phyloP scores from a whole-genome alignment of 2,888 invertebrate genomes.

The Xylota segnis region DNA sequence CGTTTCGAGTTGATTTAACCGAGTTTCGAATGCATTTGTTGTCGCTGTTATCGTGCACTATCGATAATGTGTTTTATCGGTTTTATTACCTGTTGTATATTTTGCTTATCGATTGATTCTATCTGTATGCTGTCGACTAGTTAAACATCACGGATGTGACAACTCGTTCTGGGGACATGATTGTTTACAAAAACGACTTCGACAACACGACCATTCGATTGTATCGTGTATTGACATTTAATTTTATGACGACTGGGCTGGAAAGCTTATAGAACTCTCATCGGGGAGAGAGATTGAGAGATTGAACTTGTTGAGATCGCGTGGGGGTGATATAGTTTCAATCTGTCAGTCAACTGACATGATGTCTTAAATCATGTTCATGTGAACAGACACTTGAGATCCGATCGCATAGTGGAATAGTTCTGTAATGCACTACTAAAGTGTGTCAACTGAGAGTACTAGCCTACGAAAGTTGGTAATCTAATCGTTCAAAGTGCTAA shows the following conservation, averaged over 20 bases:
- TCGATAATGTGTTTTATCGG: conserved; percentile 73
- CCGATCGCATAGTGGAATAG: conserved; percentile 4
- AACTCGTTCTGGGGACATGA: conserved; percentile 44
- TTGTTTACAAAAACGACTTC: conserved; percentile 55
- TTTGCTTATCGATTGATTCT: conserved; percentile 66
- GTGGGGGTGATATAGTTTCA: conserved; percentile 49
- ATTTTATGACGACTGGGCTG: conserved; percentile 56
- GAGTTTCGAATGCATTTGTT: conserved; percentile 19
- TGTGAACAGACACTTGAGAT: conserved; percentile 54
- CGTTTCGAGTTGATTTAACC: conserved; percentile 48
- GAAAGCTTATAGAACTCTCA: conserved; percentile 21
- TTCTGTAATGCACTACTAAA: conserved; percentile 19
- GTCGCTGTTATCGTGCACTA: conserved; percentile 48
- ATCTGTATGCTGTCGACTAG: conserved; percentile 64
- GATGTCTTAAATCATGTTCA: conserved; percentile 62
- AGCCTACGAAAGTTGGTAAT: not conserved
- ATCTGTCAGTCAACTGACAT: conserved; percentile 66
- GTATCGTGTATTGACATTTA: conserved; percentile 64
- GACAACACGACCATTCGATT: conserved; percentile 45
- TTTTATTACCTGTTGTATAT: conserved; percentile 60
- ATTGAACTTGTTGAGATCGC: conserved; percentile 53
- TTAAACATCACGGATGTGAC: conserved; percentile 66
- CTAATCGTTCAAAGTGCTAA: conserved; percentile 13
- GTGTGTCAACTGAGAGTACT: conserved; percentile 24
- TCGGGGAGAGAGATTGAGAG: conserved; percentile 5